These are phyloP conservation scores for Nasonia longicornis DNA, from an alignment of 1,140 invertebrate genomes.

Conservation along the genomic window DNA sequence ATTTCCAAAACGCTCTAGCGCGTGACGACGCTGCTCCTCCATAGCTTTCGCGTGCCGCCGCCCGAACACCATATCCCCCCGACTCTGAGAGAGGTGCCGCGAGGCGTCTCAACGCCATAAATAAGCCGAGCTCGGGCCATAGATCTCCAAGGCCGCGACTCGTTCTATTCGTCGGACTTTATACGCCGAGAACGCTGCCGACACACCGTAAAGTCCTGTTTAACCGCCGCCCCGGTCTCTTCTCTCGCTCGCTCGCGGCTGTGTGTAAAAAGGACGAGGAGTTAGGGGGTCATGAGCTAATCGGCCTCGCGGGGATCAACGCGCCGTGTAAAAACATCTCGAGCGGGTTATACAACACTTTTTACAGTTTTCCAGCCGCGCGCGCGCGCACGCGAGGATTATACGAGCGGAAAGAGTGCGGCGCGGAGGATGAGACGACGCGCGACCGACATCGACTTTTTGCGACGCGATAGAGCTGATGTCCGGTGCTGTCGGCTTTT, in stretches of 20 bases:
- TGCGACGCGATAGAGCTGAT: too few relatives aligned
- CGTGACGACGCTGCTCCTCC: background rate
- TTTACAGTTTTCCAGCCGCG: background rate
- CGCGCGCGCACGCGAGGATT: background rate
- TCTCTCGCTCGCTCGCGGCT: background rate
- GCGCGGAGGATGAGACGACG: too few relatives aligned
- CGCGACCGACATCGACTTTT: background rate
- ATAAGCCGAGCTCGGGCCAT: constrained; percentile 51
- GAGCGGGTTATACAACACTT: background rate
- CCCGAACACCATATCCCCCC: background rate
- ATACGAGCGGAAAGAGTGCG: too few relatives aligned
- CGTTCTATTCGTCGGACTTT: constrained; percentile 23
- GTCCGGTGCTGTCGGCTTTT: too few relatives aligned
- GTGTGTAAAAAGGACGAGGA: constrained; percentile 19
- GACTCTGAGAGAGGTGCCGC: background rate
- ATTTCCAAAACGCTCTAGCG: background rate
- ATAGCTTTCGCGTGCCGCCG: constrained; percentile 1
- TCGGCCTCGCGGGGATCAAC: background rate
- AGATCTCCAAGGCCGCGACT: constrained; percentile 44
- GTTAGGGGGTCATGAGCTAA: constrained; percentile 15
- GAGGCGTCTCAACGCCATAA: constrained; percentile 52
- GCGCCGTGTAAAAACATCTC: background rate
- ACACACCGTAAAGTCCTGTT: constrained; percentile 43
- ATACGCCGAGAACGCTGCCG: constrained; percentile 32
- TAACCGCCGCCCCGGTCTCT: constrained; percentile 5